Conservation (phyloP, 2,888 invertebrate genomes). For the Cheiracanthium punctorium region DNA sequence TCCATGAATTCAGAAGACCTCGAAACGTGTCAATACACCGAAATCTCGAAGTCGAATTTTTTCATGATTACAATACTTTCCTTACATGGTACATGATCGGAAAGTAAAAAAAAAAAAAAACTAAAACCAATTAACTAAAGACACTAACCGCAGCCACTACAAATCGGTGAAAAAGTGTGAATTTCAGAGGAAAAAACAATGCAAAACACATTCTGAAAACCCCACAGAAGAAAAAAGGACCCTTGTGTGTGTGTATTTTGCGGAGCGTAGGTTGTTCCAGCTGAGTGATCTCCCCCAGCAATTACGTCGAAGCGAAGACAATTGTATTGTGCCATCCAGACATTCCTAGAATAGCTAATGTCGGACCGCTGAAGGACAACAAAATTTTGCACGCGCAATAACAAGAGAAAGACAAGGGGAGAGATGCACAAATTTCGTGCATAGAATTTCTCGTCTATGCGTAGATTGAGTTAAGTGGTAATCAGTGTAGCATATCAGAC, state of each 20-base stretch:
- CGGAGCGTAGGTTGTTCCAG: background rate
- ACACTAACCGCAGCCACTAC: too few species aligned
- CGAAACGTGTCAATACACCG: too few species aligned
- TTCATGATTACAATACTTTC: too few species aligned
- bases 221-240: background rate
- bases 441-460: background rate
- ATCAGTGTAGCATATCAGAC: too few species aligned
- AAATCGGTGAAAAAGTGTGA: background rate
- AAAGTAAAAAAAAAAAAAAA: too few species aligned
- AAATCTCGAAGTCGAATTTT: too few species aligned
- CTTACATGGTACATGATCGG: too few species aligned
- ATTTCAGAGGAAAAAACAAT: background rate
- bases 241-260: background rate
- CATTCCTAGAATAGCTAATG: constrained; percentile 7
- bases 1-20: too few species aligned
- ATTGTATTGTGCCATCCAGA: constrained; percentile 10
- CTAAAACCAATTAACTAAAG: too few species aligned
- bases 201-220: too few species aligned
- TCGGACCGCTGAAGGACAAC: constrained; percentile 3
- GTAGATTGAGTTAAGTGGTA: too few species aligned
- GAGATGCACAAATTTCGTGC: background rate
- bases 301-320: background rate
- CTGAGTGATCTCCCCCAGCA: background rate
- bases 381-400: background rate
- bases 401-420: background rate